Evolutionary conservation across 92 coral and sea anemone species (phyloP), one percentile per base, ranked within the genome.

Genomic region (Umimayanthus kanabou): DNA sequence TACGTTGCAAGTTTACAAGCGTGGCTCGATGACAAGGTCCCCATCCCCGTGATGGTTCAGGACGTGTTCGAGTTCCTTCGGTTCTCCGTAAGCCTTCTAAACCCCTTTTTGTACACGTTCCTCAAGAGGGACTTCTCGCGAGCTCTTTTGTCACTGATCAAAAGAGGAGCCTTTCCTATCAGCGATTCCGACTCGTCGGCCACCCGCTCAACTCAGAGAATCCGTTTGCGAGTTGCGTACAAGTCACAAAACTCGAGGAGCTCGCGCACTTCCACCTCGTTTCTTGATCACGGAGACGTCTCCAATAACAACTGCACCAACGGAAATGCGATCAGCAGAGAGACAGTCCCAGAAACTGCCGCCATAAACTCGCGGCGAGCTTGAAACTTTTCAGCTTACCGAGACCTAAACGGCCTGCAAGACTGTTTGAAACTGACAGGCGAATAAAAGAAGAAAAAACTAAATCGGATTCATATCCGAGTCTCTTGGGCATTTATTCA

Each of bases 71-170:
- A 97, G 77, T 95, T 91, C 88, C 81, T 94, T 57, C 97, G 99
- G 43, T 97, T 95, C 83, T 89, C 94, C 16, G 94, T 93, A 47
- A 94, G 98, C 39, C 89, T 95, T 28, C 85, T 95, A 39, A 97
- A 97, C 77, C 99, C 99, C 14, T 88, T 97, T 82, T 85, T 97
- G 73, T 97, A 97, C 93, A 96, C 99, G 23, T 97, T 97, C 80
- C 91, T 97, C 39, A 97, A 97, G 87, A 87, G 95, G 39, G 99
- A 97, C 90, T 97, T 97, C 80, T 89, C 97, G 25, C 92, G 96
- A 25, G 98, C 99, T 15, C 89, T 95, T 15, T 58, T 39, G 45
- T 95, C 97, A 5, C 88, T 94, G 40, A 77, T 93, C 65, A 85
- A 79, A 39, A 92, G 94, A 61, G 95, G 94, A 49, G 93, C 92